Evolutionary conservation across 2,888 invertebrate species (phyloP).

Genomic region (Metellina segmentata): DNA sequence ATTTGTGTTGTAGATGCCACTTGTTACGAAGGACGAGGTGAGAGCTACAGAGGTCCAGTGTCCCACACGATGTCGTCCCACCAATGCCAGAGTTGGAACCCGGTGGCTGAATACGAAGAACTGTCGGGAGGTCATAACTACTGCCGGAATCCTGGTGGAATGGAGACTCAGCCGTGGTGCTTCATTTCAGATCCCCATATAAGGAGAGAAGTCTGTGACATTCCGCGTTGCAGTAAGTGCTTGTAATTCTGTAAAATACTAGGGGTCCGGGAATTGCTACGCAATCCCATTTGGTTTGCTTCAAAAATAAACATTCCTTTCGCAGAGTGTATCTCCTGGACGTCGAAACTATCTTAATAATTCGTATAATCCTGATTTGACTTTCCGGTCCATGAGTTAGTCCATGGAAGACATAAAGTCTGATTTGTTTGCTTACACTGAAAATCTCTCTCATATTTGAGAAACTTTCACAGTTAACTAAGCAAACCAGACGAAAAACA

Average conservation of each 20-base stretch:
- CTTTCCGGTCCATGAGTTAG: too few relatives aligned
- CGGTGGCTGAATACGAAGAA: slow-evolving; percentile 89
- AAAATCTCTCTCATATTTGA: too few relatives aligned
- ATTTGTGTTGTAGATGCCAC: slow-evolving; percentile 85
- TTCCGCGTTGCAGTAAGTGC: slow-evolving; percentile 91
- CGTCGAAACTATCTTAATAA: too few relatives aligned
- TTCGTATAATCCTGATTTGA: too few relatives aligned
- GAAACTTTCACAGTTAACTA: too few relatives aligned
- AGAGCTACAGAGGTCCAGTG: slow-evolving; percentile 87
- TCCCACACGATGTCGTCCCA: slow-evolving; percentile 84
- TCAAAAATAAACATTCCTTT: too few relatives aligned
- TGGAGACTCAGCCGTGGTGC: slow-evolving; percentile 93
- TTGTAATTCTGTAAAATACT: background rate
- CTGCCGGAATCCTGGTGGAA: slow-evolving; percentile 93
- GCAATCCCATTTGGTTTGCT: too few relatives aligned
- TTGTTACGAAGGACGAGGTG: slow-evolving; percentile 93
- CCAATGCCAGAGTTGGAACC: slow-evolving; percentile 91
- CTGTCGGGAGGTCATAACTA: slow-evolving; percentile 94
- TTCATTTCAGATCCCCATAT: slow-evolving; percentile 85
- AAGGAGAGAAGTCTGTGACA: slow-evolving; percentile 90
- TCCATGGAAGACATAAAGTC: too few relatives aligned
- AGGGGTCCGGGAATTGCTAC: background rate
- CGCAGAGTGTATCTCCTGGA: too few relatives aligned
- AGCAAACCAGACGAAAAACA: too few relatives aligned
- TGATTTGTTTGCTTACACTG: background rate